Base-by-base conservation (phyloP, 1,140 invertebrate genomes). In the Calephelis virginiensis region DNA sequence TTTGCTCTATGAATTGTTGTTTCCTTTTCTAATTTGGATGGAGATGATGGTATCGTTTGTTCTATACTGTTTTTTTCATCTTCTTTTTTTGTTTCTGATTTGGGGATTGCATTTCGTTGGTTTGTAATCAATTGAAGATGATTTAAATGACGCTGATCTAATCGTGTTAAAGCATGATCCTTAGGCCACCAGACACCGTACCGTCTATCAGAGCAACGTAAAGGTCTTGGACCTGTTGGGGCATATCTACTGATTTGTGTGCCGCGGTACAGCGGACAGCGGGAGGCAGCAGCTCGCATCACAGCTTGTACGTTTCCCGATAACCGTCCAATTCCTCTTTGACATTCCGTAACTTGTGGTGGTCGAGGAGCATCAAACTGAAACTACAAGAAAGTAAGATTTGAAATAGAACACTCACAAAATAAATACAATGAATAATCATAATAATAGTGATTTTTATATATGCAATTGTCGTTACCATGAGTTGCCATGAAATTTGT, bases 241-340 rank as follows among this genome's bases (percentile, higher is more conserved):
- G 86, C 81, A 71, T 87, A 89, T 48, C 86, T 78, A 46, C 80
- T 82, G 17, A 87, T 78, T 64, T 87, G 85, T 59, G 86, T 84
- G 11, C 83, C 85, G 14, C 86, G 74, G 65, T 90, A 90, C 0
- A 79, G 80, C 5, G 80, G 78, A 46, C 81, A 84, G 14, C 86
- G 77, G 40, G 75, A 78, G 5, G 82, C 76, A n/a, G 80, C 78
- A 14, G 80, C 84, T 28, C 85, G 75, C 74, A 86, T 83, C 8
- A 80, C 79, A 7, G 82, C 83, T 72, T 86, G 86, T 40, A 87
- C 78, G 63, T 79, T 89, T 10, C 81, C 80, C 43, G 85, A 82
- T 37, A 86, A 72, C n/a, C 85, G 76, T 11, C 83, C 81, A 72
- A 86, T 80, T 2, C 76, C 82, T 5, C 80, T 74, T 63, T 87